phyloP scores from a whole-genome alignment of 2,113 vertebrate genomes.

The Coptodon bakossiorum region DNA sequence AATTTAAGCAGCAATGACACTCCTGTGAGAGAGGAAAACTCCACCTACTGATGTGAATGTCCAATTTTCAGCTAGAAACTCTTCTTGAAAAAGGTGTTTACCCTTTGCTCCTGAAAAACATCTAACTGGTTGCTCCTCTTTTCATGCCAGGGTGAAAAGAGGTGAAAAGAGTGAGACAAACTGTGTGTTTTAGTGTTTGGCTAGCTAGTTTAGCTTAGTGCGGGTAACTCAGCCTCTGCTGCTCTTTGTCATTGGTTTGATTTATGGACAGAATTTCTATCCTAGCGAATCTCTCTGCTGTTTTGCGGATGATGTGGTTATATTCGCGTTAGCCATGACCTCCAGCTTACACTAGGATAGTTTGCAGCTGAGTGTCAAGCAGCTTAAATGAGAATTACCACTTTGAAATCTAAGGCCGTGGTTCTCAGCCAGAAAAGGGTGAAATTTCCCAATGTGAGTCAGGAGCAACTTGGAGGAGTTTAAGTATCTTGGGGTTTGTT shows the following conservation, averaged over 20 bases:
- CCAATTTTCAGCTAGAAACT: background rate
- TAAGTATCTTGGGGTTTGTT: too few species aligned
- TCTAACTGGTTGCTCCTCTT: background rate
- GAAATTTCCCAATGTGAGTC: background rate
- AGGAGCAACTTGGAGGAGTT: too few species aligned
- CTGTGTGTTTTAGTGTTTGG: background rate
- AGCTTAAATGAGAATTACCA: too few species aligned
- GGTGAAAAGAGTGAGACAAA: background rate
- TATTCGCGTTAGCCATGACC: too few species aligned
- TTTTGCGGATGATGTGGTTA: too few species aligned
- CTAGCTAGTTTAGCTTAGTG: background rate
- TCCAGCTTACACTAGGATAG: too few species aligned
- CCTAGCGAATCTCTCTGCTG: too few species aligned
- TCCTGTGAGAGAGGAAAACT: background rate
- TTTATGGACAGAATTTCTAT: too few species aligned
- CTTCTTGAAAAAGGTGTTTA: background rate
- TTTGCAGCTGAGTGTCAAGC: too few species aligned
- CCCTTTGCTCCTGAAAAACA: background rate
- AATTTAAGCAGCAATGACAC: background rate
- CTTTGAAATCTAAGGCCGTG: background rate
- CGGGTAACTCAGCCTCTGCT: too few species aligned
- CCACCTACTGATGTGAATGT: background rate
- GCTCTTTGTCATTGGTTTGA: too few species aligned
- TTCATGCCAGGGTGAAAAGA: background rate
- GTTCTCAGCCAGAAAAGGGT: background rate